phyloP scores from a whole-genome alignment of 2,797 vertebrate genomes.

The Xerus rutilus region DNA sequence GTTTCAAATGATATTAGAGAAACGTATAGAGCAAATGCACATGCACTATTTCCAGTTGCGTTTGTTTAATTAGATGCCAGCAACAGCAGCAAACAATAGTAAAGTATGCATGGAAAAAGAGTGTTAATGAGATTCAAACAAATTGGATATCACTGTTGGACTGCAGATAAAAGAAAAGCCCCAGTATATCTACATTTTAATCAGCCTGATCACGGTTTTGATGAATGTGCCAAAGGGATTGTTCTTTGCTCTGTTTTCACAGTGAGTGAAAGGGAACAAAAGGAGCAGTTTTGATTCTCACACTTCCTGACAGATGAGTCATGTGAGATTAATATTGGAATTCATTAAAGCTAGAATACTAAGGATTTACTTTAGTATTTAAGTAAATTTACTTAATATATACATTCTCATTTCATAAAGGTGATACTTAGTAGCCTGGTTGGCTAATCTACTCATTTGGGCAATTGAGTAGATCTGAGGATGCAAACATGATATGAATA shows the following conservation, averaged over 20 bases:
- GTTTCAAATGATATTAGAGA: conserved; percentile 62
- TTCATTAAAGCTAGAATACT: conserved; percentile 65
- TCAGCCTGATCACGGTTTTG: conserved; percentile 83
- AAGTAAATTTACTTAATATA: conserved; percentile 54
- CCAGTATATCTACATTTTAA: conserved; percentile 84
- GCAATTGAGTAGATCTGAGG: not conserved
- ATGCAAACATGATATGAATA: not conserved
- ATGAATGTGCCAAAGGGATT: conserved; percentile 82
- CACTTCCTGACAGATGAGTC: conserved; percentile 81
- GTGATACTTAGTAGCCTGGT: not conserved
- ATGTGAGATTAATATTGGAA: conserved; percentile 75
- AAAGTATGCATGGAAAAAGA: conserved; percentile 62
- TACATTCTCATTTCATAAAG: conserved; percentile 50
- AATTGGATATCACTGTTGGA: conserved; percentile 72
- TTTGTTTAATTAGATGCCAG: conserved; percentile 71
- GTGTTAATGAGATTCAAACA: conserved; percentile 81
- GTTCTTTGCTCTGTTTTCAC: conserved; percentile 78
- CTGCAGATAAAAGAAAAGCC: conserved; percentile 81
- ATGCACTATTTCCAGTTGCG: conserved; percentile 38
- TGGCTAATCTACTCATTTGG: conserved; percentile 49
- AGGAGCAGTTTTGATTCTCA: conserved; percentile 78
- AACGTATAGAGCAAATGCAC: conserved; percentile 41
- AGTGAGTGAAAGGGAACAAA: conserved; percentile 83
- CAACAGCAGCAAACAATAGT: conserved; percentile 74
- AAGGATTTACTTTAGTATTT: too few species aligned